A percentile compares a stretch with the other conserved stretches of the same genome.
Conservation (phyloP, 2,113 vertebrate genomes). For the Chamaea fasciata region DNA sequence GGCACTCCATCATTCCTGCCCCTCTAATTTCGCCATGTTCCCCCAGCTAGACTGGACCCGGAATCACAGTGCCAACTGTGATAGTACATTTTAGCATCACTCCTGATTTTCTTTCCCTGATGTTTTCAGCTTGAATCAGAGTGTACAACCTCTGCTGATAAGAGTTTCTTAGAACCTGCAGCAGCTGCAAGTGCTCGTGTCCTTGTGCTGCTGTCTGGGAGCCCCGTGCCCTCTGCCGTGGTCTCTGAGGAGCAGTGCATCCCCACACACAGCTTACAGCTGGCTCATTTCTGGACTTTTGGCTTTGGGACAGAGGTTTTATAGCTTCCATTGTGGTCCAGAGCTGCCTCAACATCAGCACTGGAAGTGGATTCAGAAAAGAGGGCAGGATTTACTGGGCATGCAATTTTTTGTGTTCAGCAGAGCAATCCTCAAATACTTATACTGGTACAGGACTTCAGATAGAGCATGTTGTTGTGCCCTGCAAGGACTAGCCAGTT, state of each 20-base stretch:
- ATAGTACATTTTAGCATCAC: background rate
- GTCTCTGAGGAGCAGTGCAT: background rate
- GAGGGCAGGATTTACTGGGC: background rate
- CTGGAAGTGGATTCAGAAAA: background rate
- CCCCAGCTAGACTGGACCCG: no score
- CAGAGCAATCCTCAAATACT: background rate
- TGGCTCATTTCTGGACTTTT: background rate
- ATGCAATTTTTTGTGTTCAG: background rate
- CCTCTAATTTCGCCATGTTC: no score
- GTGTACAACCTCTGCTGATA: background rate
- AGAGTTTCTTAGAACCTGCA: background rate
- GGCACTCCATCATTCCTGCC: no score
- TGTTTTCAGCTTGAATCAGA: background rate
- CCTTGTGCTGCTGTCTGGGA: background rate
- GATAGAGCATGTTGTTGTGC: background rate
- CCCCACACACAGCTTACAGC: fast-evolving
- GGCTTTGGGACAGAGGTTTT: background rate
- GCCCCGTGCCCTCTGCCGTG: fast-evolving
- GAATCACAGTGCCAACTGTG: no score
- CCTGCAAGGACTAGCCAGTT: background rate
- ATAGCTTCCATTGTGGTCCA: background rate
- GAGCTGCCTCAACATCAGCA: background rate
- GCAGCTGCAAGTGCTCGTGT: background rate
- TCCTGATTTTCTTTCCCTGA: background rate
- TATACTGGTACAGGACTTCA: background rate